Evolutionary conservation across 2,113 vertebrate species (phyloP), one percentile per base, ranked within the genome.

Genomic region (Myotis davidii): DNA sequence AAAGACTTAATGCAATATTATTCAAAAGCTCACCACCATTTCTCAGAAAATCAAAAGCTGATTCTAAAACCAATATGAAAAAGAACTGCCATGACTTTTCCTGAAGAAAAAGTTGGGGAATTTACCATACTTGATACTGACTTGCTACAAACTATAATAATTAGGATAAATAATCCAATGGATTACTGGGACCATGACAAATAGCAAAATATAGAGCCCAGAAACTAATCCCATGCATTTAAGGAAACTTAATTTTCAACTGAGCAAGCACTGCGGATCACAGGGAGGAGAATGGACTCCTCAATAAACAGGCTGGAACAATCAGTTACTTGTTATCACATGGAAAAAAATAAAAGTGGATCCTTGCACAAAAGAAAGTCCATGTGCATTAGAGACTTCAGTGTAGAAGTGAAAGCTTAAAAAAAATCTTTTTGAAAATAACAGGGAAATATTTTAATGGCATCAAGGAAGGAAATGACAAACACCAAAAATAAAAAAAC

Each of bases 241-340:
- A 78, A 10, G 3, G 32, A 85, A 29, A 90, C 39, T 65, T 65
- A 85, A 50, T 78, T 85, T 89, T 52, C 39, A 78, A 78, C 25
- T 70, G 34, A 72, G 10, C 5, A 94, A 39, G 64, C 52, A 94
- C 0, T 90, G 64, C 21, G 70, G 59, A 85, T 85, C 52, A 72
- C 73, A 70, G 64, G 42, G 59, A 48, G 45, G 61, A 69, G 27
- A 89, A 90, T 29, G 11, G 73, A 72, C 73, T 64, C 72, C 27
- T 90, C 42, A 85, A 37, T 69, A 90, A 61, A 52, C 23, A 94
- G 65, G n/a, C n/a, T 70, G 42, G 50, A 59, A 90, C 61, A 85
- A 94, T 56, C 48, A 61, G 72, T 78, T 61, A 69, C 69, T 67
- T 78, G 39, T 90, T 90, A 73, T 54, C 29, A 83, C 16, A 59